Percentiles rank a stretch among this genome's conserved stretches.
These are phyloP conservation scores for Lordiphosa stackelbergi DNA, from an alignment of 1,140 invertebrate genomes.

Conservation along the genomic window DNA sequence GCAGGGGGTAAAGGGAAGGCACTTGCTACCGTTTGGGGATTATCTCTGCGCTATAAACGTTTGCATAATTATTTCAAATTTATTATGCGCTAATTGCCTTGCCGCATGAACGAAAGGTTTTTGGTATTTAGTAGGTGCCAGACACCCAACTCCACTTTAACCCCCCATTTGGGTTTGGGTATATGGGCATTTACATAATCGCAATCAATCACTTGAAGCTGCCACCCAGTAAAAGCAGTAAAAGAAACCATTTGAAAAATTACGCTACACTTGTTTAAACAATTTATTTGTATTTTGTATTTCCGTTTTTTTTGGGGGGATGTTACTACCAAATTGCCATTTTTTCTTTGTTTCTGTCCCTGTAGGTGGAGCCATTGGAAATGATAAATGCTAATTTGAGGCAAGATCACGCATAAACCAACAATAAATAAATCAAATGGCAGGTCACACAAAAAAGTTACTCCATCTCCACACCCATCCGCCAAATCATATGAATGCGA, in stretches of 20 bases:
- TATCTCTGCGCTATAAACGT: conserved; percentile 26
- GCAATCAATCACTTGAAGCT: conserved; percentile 50
- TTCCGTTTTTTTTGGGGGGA: conserved; percentile 13
- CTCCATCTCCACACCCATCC: conserved; percentile 17
- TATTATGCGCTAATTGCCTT: conserved; percentile 64
- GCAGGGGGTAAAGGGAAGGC: not conserved
- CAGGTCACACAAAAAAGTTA: conserved; percentile 66
- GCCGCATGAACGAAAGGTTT: conserved; percentile 25
- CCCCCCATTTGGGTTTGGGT: not conserved
- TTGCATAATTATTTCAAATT: conserved; percentile 54
- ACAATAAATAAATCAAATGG: conserved; percentile 76
- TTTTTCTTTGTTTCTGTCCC: not conserved
- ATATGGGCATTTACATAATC: conserved; percentile 55
- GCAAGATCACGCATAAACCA: conserved; percentile 76
- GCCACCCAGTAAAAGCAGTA: conserved; percentile 10
- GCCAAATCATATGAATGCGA: conserved; percentile 67
- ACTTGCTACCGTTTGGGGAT: conserved; percentile 47
- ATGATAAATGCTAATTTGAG: conserved; percentile 76
- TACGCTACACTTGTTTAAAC: conserved; percentile 66
- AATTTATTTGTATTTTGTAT: conserved; percentile 46
- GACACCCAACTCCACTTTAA: conserved; percentile 5
- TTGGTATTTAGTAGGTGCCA: conserved; percentile 40
- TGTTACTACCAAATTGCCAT: not conserved
- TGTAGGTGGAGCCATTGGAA: conserved; percentile 30
- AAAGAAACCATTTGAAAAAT: conserved; percentile 60